Base-by-base conservation (phyloP, 2,113 vertebrate genomes). In the Propithecus coquereli region DNA sequence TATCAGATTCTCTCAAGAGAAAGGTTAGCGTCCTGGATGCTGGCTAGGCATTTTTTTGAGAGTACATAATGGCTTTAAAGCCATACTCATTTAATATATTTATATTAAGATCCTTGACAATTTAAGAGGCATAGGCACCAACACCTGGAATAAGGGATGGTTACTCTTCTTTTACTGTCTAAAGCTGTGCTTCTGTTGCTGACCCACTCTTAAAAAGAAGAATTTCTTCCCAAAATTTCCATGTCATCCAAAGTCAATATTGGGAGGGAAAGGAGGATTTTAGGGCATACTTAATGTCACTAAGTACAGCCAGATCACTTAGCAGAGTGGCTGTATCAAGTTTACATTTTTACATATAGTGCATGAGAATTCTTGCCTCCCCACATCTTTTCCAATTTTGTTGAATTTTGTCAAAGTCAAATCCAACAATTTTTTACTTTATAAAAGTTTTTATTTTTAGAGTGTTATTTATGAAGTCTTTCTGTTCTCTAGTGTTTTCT, bases 41-140 rank as follows among this genome's bases (percentile, higher is more conserved):
- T 45, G 63, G 34, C n/a, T 73, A 87, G 47, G 30, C 70, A 83
- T 73, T 92, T 96, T 83, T 88, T 91, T 85, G 40, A 84, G 80
- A 37, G 81, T 65, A 5, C n/a, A 40, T 63, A 65, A 77, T 85
- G 91, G 47, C 10, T 54, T 71, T 92, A 92, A 70, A 93, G 63
- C 43, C 34, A 70, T 66, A 59, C 16, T 59, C 11, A 57, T 61
- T 79, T 70, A n/a, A 30, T 74, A 47, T 50, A 32, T n/a, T 73
- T 74, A n/a, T 59, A 32, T n/a, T 73, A 87, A 89, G 47, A 50
- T 91, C 71, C 61, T 88, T 85, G 66, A 68, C 47, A 63, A 10
- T 94, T 86, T 84, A 68, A 88, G 52, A 73, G 59, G 50, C 37
- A 59, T 37, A 89, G 32, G 84, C 71, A 89, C 54, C 18, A 79